Conservation (phyloP, 2,797 vertebrate genomes). For the Microchirus variegatus region DNA sequence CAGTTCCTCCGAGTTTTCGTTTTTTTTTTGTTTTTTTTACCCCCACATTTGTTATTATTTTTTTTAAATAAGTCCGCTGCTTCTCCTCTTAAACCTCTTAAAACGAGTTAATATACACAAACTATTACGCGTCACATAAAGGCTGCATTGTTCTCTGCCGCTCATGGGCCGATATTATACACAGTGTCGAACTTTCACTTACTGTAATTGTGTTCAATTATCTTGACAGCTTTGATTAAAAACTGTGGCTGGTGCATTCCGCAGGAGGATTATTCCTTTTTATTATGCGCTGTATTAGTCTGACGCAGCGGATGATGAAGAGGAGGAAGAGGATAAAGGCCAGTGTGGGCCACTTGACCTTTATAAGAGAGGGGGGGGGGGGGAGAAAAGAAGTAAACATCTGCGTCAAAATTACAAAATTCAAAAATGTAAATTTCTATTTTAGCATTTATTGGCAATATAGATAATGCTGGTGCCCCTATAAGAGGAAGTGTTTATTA, state of each 20-base stretch:
- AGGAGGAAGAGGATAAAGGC: conserved; percentile 17
- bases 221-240: conserved; percentile 75
- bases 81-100: conserved; percentile 48
- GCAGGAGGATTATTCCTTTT: conserved; percentile 46
- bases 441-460: conserved; percentile 20
- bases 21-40: not conserved
- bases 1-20: not conserved
- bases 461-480: conserved; percentile 18
- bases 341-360: conserved; percentile 34
- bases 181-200: conserved; percentile 59
- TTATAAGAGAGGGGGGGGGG: not conserved
- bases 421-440: conserved; percentile 16
- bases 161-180: conserved; percentile 45
- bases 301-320: conserved; percentile 42
- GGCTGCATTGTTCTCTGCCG: conserved; percentile 71
- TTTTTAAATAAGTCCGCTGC: too few relatives aligned
- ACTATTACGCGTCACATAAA: conserved; percentile 64
- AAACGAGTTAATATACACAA: conserved; percentile 74
- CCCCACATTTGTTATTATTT: not conserved
- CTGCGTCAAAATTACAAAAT: conserved; percentile 26
- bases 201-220: conserved; percentile 81
- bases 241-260: conserved; percentile 52
- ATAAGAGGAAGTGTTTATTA: conserved; percentile 42
- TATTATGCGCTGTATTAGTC: conserved; percentile 36
- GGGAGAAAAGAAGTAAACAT: not conserved